Base-by-base conservation (phyloP, 2,888 invertebrate species). In the Dasypolia templi region DNA sequence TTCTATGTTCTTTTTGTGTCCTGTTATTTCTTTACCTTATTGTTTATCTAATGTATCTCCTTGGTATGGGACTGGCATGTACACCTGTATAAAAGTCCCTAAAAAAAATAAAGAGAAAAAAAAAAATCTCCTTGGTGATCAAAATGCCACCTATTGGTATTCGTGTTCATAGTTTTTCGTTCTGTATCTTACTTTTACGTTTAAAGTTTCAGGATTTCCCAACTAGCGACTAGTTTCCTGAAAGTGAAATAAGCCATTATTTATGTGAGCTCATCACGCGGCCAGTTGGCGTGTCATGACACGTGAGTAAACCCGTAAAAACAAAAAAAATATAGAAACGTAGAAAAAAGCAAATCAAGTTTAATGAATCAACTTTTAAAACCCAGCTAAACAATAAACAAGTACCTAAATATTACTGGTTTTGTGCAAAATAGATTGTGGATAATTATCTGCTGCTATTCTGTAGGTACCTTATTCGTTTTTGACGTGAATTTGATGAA, bases 151-250 rank as follows among this genome's bases (percentile, higher is more conserved):
- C 17, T 26, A 14, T 35, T 22, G 2, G 26, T 61, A 22, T 42
- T 71, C 5, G 7, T 51, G 26, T 32, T 72, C 7, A 62, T 72
- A 14, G 35, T 22, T 35, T n/a, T 61, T 53, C 29, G 19, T 26
- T 62, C 22, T 55, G 9, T 55, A 29, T 22, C 6, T 51, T 61
- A 72, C 44, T 22, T 55, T 12, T 44, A 62, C 2, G 44, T 55
- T 55, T 72, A 26, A n/a, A 29, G n/a, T 14, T 72, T 55, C 63
- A 74, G 39, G n/a, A 39, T 46, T 72, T 32, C 3, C 29, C 17
- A n/a, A 32, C 26, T 29, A 32, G 14, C 14, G 63, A 29, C 55
- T 72, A 46, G n/a, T 55, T 46, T 2, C 39, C 35, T 46, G 35
- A 35, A 73, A 53, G 2, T 65, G 39, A n/a, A 42, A 1, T 17